Percentiles rank a stretch among this genome's conserved stretches.
Conservation (phyloP, 1,140 invertebrate species). For the Macrotrachela quadricornifera region DNA sequence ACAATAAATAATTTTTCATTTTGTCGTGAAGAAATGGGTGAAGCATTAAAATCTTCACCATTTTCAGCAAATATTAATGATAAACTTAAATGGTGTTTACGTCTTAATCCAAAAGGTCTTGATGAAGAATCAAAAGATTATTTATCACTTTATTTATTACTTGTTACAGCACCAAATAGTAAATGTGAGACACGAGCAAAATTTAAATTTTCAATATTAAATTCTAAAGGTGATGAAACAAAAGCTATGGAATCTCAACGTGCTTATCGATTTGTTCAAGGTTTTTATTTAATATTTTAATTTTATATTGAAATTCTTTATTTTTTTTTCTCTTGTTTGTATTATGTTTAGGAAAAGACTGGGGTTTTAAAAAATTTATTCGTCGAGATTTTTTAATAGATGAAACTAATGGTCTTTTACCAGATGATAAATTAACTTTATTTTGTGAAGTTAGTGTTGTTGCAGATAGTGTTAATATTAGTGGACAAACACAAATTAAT, state of each 20-base stretch:
- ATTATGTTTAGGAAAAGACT: constrained; percentile 63
- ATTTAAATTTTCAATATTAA: constrained; percentile 99
- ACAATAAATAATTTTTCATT: constrained; percentile 99
- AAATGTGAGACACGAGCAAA: constrained; percentile 98
- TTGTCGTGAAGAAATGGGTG: constrained; percentile 81
- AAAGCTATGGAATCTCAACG: constrained; percentile 88
- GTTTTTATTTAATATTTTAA: constrained; percentile 19
- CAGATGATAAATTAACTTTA: constrained; percentile 94
- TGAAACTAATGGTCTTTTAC: constrained; percentile 85
- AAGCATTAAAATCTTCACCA: constrained; percentile 94
- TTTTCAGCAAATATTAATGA: constrained; percentile 97
- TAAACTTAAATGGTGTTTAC: constrained; percentile 97
- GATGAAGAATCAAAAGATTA: constrained; percentile 99
- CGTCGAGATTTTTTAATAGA: constrained; percentile 87
- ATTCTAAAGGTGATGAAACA: constrained; percentile 97
- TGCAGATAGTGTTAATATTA: constrained; percentile 5
- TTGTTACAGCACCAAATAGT: constrained; percentile 56
- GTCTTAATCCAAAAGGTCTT: constrained; percentile 76
- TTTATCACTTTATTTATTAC: constrained; percentile 83
- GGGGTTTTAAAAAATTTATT: constrained; percentile 99
- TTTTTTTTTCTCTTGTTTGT: too few species aligned
- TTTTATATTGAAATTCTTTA: not conserved
- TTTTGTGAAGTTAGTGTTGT: constrained; percentile 68
- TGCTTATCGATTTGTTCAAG: constrained; percentile 94
- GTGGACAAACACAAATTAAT: constrained; percentile 30